phyloP scores from a whole-genome alignment of 2,113 vertebrate genomes.

The Gambusia affinis region DNA sequence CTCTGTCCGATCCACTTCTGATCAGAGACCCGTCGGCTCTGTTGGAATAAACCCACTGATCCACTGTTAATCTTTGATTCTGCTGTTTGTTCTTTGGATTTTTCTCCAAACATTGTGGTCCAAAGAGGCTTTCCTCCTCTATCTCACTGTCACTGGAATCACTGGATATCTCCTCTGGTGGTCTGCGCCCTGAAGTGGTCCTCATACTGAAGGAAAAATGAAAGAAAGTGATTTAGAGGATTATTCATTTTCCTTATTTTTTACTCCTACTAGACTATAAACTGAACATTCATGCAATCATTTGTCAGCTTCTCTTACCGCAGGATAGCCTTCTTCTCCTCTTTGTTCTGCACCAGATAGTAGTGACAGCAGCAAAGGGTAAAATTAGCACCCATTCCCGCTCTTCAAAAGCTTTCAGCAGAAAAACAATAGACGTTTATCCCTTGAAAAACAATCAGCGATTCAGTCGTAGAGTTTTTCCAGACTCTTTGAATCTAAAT shows the following conservation, averaged over 20 bases:
- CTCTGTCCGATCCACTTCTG: constrained; percentile 81
- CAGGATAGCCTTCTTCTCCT: constrained; percentile 72
- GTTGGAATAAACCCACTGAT: neutral
- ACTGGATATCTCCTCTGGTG: constrained; percentile 30
- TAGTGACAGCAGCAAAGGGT: constrained; percentile 66
- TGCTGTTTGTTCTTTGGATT: constrained; percentile 67
- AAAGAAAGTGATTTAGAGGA: neutral
- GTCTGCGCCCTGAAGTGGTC: constrained; percentile 8
- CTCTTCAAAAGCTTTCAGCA: constrained; percentile 1
- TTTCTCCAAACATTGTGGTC: constrained; percentile 35
- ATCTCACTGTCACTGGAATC: constrained; percentile 60
- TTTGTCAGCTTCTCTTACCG: constrained; percentile 52
- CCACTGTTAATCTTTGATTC: neutral
- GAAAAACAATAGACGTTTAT: neutral
- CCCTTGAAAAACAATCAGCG: neutral
- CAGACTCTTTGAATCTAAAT: constrained; percentile 8
- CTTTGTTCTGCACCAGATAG: constrained; percentile 45
- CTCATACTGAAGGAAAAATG: constrained; percentile 24
- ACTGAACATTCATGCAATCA: neutral
- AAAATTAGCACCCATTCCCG: constrained; percentile 64
- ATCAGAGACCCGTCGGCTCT: constrained; percentile 73
- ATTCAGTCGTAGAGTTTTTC: neutral
- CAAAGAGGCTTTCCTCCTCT: constrained; percentile 70
- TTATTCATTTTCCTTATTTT: neutral
- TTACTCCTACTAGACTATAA: neutral